Percentiles rank a stretch among this genome's conserved stretches.
Conservation (phyloP, 2,888 invertebrate genomes). For the Diogma glabrata region DNA sequence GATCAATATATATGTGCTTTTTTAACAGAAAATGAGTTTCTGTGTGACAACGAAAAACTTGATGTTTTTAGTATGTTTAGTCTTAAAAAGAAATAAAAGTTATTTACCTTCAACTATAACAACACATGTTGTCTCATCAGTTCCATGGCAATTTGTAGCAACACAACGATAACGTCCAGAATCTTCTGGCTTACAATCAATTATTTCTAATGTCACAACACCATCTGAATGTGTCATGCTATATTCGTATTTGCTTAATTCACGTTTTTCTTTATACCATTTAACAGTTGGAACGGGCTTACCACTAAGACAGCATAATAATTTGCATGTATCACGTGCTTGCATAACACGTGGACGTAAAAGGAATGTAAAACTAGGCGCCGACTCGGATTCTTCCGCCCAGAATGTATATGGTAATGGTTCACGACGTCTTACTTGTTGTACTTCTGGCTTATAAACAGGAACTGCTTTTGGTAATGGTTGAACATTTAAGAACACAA, state of each 20-base stretch:
- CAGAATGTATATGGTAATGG: conserved; percentile 77
- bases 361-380: conserved; percentile 96
- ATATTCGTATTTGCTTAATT: conserved; percentile 83
- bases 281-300: conserved; percentile 89
- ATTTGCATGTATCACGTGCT: conserved; percentile 88
- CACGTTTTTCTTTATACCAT: conserved; percentile 85
- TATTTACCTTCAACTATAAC: conserved; percentile 85
- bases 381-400: conserved; percentile 86
- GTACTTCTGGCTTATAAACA: conserved; percentile 48
- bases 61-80: no score
- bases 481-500: conserved; percentile 92
- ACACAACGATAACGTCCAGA: conserved; percentile 93
- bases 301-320: conserved; percentile 91
- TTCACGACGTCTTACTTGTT: conserved; percentile 66
- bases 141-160: conserved; percentile 87
- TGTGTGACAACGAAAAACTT: no score
- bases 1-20: no score
- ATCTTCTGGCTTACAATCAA: conserved; percentile 87
- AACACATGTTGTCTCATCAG: conserved; percentile 89
- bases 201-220: conserved; percentile 93
- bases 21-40: no score
- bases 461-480: conserved; percentile 42
- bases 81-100: background rate
- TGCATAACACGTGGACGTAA: conserved; percentile 98
- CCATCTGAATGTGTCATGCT: conserved; percentile 87